phyloP scores from a whole-genome alignment of 2,888 invertebrate genomes.

The Epiblema foenella region DNA sequence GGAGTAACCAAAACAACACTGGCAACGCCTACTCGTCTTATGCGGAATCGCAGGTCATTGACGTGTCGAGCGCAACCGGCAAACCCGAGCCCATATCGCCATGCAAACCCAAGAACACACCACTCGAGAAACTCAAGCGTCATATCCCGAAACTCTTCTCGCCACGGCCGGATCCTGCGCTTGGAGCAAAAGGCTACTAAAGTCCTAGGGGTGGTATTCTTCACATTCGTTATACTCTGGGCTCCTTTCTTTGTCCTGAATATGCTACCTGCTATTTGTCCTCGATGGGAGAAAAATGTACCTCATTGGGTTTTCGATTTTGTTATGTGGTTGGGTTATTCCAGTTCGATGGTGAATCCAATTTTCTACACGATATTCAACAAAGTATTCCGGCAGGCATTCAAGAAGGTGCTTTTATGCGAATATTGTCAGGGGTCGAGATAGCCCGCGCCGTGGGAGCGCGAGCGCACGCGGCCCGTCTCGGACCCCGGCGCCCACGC shows the following conservation, averaged over 20 bases:
- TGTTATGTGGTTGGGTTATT: conserved; percentile 97
- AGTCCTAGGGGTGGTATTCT: conserved; percentile 97
- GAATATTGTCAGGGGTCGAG: conserved; percentile 86
- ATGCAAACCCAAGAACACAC: conserved; percentile 86
- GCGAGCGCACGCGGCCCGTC: conserved; percentile 78
- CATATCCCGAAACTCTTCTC: conserved; percentile 91
- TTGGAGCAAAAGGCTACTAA: conserved; percentile 98
- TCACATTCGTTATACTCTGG: conserved; percentile 97
- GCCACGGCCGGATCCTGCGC: conserved; percentile 93
- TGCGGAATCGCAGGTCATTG: conserved; percentile 71
- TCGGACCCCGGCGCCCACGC: conserved; percentile 77
- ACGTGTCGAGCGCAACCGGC: conserved; percentile 64
- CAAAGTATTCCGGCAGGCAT: conserved; percentile 95
- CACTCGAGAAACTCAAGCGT: conserved; percentile 93
- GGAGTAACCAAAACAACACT: conserved; percentile 87
- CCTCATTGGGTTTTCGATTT: conserved; percentile 93
- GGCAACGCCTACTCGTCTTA: conserved; percentile 79
- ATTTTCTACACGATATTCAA: conserved; percentile 98
- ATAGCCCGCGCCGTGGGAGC: conserved; percentile 84
- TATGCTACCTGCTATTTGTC: conserved; percentile 92
- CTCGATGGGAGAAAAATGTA: conserved; percentile 90
- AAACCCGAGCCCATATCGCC: conserved; percentile 72
- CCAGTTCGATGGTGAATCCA: conserved; percentile 97
- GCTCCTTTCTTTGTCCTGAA: conserved; percentile 98
- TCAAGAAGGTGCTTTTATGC: conserved; percentile 93